Base-by-base conservation (phyloP, 2,113 vertebrate genomes). In the Gila orcuttii region DNA sequence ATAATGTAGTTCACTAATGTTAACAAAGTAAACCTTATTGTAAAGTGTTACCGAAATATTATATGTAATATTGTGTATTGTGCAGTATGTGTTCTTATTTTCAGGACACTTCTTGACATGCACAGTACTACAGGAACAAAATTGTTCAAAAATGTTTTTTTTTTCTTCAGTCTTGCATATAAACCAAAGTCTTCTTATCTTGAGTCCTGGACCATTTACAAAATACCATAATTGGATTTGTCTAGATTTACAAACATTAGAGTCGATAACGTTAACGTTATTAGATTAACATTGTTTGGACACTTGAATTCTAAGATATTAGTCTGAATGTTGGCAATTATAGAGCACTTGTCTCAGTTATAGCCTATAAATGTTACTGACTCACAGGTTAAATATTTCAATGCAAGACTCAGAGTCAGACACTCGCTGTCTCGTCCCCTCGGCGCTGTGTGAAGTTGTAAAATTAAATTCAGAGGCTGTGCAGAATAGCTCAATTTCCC, bases 401-500 rank as follows among this genome's bases (percentile, higher is more conserved):
- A 69, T 69, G 62, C 33, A 33, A 69, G 55, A 59, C 17, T 59
- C 52, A 59, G 55, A 59, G 28, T 59, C 52, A 79, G 79, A 69
- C 45, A 2, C 39, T 50, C 2, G 3, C 55, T 50, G 59, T 80
- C 57, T 81, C 36, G 25, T 75, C 55, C 85, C 71, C 25, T 73
- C 36, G 69, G 55, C 45, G 31, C 59, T 79, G 42, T 79, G 42
- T 74, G 69, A 68, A 85, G 66, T 73, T 76, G 23, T 85, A 33
- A 55, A 82, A 66, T 87, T 69, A 66, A 73, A 81, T 66, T 87
- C 66, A 84, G 71, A 75, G 62, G 25, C 1, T 85, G 83, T 45
- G 39, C 69, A 79, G 73, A 82, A 85, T 87, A 64, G 78, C 82
- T 84, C 76, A 19, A 80, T 80, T 87, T 73, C 66, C 74, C 64